These are phyloP conservation scores for Plecturocebus donacophilus DNA, from an alignment of 2,113 vertebrate species.

Conservation along the genomic window DNA sequence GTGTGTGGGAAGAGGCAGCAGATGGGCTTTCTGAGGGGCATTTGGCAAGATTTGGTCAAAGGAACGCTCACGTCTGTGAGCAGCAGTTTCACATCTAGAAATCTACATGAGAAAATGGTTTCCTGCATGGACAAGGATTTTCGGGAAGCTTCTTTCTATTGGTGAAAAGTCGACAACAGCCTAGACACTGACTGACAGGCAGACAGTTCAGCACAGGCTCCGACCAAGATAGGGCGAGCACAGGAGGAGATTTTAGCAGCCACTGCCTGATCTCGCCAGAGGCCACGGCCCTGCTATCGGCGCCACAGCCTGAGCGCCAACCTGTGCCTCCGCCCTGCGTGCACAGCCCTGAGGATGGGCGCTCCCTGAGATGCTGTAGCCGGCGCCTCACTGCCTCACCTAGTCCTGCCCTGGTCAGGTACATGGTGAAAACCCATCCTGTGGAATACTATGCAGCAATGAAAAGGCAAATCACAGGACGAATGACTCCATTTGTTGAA, in stretches of 20 bases:
- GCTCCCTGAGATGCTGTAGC: fast-evolving
- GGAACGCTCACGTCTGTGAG: fast-evolving
- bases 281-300: background rate
- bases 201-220: fast-evolving
- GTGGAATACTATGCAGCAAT: fast-evolving
- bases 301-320: fast-evolving
- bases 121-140: background rate
- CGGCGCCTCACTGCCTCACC: fast-evolving
- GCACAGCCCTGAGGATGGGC: fast-evolving
- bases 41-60: background rate
- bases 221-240: fast-evolving
- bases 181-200: background rate
- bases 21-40: background rate
- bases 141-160: fast-evolving
- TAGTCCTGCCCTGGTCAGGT: fast-evolving
- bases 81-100: no score
- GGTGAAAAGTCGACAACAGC: background rate
- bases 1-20: fast-evolving
- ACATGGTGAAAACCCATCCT: background rate
- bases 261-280: fast-evolving
- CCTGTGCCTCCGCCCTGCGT: background rate
- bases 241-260: fast-evolving
- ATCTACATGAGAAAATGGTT: background rate
- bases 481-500: background rate
- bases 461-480: background rate